phyloP scores from a whole-genome alignment of 2,888 invertebrate species.

The Lathronympha strigana region DNA sequence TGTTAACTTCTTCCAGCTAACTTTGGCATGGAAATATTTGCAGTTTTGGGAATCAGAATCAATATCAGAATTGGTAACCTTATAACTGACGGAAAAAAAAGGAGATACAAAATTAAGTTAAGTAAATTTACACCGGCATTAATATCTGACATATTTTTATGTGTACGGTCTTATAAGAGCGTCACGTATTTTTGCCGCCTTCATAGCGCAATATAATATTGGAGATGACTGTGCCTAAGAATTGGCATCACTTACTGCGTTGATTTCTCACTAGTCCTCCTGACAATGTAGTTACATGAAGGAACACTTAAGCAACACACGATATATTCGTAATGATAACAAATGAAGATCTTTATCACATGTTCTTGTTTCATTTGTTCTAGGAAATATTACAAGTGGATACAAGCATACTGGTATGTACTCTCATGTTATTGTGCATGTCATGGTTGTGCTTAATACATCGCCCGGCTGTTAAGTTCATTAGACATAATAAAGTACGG shows the following conservation, averaged over 20 bases:
- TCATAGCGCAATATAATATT: too few relatives aligned
- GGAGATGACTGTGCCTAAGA: too few relatives aligned
- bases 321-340: background rate
- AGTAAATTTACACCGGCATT: too few relatives aligned
- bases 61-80: too few relatives aligned
- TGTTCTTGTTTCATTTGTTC: slow-evolving; percentile 1
- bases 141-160: too few relatives aligned
- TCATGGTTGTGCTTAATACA: slow-evolving; percentile 20
- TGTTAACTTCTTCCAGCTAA: too few relatives aligned
- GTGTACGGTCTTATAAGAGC: too few relatives aligned
- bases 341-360: slow-evolving; percentile 4
- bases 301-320: background rate
- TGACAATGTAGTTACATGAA: background rate
- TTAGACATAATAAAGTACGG: slow-evolving; percentile 30
- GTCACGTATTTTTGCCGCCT: background rate
- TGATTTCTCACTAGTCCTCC: background rate
- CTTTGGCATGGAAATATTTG: too few relatives aligned
- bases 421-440: slow-evolving; percentile 1
- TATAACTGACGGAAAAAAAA: too few relatives aligned
- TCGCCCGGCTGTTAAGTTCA: slow-evolving; percentile 22
- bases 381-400: background rate
- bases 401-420: background rate
- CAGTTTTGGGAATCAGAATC: too few relatives aligned
- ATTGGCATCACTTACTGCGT: background rate
- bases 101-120: too few relatives aligned